Base-by-base conservation (phyloP, 2,888 invertebrate species). In the Myathropa florea region DNA sequence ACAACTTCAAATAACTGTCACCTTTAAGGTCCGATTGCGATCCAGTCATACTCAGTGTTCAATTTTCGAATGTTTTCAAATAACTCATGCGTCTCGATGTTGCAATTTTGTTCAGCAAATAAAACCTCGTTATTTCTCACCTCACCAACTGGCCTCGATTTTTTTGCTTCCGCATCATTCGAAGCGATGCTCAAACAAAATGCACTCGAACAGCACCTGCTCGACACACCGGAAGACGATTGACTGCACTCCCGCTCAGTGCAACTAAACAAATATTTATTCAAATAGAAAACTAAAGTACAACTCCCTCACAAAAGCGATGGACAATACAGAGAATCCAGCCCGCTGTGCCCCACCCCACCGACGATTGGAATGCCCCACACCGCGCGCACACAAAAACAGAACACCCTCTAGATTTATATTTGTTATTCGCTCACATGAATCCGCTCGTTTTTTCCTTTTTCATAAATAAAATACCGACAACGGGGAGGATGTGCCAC, bases 381-480 rank as follows among this genome's bases (percentile, higher is more conserved):
- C 63, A 39, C 57, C 46, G 2, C 6, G 21, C 30, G n/a, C 57
- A 64, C 26, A 28, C 70, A 7, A 18, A 46, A 46, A 46, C 46
- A 46, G 46, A 46, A 46, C 46, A 46, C 78, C 64, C 79, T 55
- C 64, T 79, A 65, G 75, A 79, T 79, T 75, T 79, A 71, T 83
- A 78, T 78, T 71, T 71, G 46, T 46, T 46, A 46, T 46, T 46
- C 46, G 46, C 18, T 46, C 18, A 46, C 18, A 46, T 46, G 46
- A 46, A 46, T 64, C 30, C 26, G 7, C 21, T 76, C 39, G 36
- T 61, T n/a, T 36, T 18, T 24, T 81, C 60, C 28, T 70, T 60
- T 73, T 78, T 64, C 79, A 79, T 83, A 79, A 64, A 83, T 83
- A 75, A 75, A 79, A 60, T 64, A 75, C 46, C 46, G 46, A 3